phyloP scores from a whole-genome alignment of 2,888 invertebrate species.

The Acleris laterana region DNA sequence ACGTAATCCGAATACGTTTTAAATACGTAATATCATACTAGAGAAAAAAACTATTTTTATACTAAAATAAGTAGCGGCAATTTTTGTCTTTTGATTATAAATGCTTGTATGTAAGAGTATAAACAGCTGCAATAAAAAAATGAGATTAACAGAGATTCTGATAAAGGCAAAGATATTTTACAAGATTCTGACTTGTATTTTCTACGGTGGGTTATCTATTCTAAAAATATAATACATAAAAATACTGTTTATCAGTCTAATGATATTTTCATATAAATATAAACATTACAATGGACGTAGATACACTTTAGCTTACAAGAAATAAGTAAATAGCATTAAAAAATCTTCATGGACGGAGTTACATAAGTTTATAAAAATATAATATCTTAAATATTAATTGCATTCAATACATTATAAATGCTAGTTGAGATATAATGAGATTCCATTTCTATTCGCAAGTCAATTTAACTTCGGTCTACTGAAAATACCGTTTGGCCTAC shows the following conservation, averaged over 20 bases:
- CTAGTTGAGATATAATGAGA: conserved; percentile 28
- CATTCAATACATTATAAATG: conserved; percentile 20
- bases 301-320: conserved; percentile 28
- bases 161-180: conserved; percentile 4
- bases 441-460: conserved; percentile 20
- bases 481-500: conserved; percentile 33
- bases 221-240: conserved; percentile 4
- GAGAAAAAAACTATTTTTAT: neutral
- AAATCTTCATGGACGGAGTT: conserved; percentile 29
- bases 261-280: neutral
- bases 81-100: conserved; percentile 3
- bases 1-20: too few relatives aligned
- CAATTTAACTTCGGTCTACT: conserved; percentile 36
- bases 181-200: neutral
- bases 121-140: neutral
- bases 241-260: conserved; percentile 2
- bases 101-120: neutral
- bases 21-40: neutral
- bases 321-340: conserved; percentile 28
- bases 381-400: conserved; percentile 27
- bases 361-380: conserved; percentile 30
- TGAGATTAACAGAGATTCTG: neutral
- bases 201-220: conserved; percentile 31
- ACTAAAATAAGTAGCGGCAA: neutral
- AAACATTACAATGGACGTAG: conserved; percentile 9